phyloP scores from a whole-genome alignment of 2,888 invertebrate genomes.

The Caradrina kadenii region DNA sequence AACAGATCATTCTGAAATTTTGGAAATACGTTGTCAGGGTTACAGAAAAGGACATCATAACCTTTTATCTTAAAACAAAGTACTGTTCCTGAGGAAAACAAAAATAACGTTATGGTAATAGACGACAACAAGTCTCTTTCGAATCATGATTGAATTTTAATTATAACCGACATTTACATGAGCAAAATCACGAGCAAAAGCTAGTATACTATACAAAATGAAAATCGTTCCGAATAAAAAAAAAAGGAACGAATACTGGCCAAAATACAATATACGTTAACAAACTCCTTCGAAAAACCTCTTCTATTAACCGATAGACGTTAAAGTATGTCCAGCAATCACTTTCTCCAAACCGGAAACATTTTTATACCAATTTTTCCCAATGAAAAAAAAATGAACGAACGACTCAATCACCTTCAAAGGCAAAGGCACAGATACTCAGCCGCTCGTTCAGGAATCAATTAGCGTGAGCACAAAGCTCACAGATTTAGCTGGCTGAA shows the following conservation, averaged over 20 bases:
- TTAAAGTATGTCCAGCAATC: conserved; percentile 45
- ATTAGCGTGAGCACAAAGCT: conserved; percentile 83
- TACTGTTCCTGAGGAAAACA: not conserved
- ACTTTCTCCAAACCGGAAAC: conserved; percentile 40
- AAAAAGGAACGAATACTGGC: not conserved
- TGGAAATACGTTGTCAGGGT: too few species aligned
- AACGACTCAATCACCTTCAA: conserved; percentile 79
- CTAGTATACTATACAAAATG: too few species aligned
- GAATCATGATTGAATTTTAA: too few species aligned
- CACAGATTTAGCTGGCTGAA: conserved; percentile 78
- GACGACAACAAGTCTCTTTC: too few species aligned
- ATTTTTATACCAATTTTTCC: conserved; percentile 33
- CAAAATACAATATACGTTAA: conserved; percentile 5
- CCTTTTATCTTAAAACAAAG: not conserved
- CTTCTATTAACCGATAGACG: conserved; percentile 24
- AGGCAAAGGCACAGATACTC: conserved; percentile 73
- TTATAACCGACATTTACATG: too few species aligned
- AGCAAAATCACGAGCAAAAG: too few species aligned
- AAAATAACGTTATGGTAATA: too few species aligned
- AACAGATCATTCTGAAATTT: too few species aligned
- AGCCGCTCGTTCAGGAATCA: conserved; percentile 82
- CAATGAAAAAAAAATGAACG: conserved; percentile 20
- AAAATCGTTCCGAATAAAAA: not conserved
- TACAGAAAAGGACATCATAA: too few species aligned
- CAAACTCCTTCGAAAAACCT: conserved; percentile 23